Percentiles rank a stretch among this genome's conserved stretches.
These are phyloP conservation scores for Conus canariensis DNA, from an alignment of 2,888 invertebrate genomes.

Conservation along the genomic window DNA sequence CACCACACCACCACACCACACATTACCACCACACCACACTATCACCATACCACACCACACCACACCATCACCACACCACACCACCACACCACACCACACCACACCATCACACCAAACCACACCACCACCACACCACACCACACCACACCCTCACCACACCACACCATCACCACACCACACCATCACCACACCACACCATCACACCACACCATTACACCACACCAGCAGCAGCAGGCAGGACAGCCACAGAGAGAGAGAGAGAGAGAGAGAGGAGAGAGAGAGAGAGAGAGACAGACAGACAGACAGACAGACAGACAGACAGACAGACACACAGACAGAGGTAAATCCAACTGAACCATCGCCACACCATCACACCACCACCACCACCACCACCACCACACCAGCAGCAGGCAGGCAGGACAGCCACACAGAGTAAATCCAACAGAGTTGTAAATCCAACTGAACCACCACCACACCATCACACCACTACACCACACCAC, in stretches of 20 bases:
- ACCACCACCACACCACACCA: neutral
- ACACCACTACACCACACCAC: too few species aligned
- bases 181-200: neutral
- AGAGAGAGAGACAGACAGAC: slow-evolving; percentile 3
- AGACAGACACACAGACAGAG: neutral
- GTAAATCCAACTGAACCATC: too few species aligned
- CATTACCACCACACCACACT: too few species aligned
- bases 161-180: neutral
- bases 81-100: neutral
- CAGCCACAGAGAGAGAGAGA: neutral
- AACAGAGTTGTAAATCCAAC: too few species aligned
- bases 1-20: too few species aligned
- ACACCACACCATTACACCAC: neutral
- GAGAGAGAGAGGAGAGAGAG: slow-evolving; percentile 4
- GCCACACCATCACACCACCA: too few species aligned
- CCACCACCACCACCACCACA: too few species aligned
- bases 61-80: too few species aligned
- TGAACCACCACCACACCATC: too few species aligned
- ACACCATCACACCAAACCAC: neutral
- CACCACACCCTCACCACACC: neutral
- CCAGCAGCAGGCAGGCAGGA: too few species aligned
- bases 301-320: neutral
- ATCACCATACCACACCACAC: too few species aligned
- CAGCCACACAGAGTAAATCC: too few species aligned
- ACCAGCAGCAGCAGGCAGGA: neutral